Percentiles rank a stretch among this genome's conserved stretches.
phyloP scores from a whole-genome alignment of 92 coral and sea anemone genomes.

The Porites evermanni region DNA sequence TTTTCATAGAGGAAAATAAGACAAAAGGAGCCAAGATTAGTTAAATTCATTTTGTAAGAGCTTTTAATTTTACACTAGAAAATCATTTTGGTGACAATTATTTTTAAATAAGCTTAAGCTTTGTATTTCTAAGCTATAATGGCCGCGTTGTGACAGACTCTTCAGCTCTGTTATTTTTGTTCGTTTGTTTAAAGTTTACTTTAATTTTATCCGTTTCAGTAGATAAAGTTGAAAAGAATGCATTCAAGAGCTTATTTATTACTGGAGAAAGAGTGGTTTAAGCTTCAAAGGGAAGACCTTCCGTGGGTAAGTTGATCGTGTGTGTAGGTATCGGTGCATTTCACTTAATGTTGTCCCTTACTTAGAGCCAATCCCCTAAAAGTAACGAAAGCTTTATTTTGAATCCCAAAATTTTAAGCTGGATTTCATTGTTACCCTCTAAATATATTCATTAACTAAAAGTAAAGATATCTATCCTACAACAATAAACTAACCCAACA shows the following conservation, averaged over 20 bases:
- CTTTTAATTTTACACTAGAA: not conserved
- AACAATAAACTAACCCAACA: too few relatives aligned
- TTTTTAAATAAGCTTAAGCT: not conserved
- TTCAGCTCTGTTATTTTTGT: not conserved
- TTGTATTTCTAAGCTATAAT: not conserved
- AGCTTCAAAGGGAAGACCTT: slow-evolving; percentile 76
- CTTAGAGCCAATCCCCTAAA: too few relatives aligned
- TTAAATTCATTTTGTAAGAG: not conserved
- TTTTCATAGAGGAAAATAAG: not conserved
- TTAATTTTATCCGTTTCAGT: too few relatives aligned
- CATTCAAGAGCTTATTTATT: slow-evolving; percentile 94
- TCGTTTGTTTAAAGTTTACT: not conserved
- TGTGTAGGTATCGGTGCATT: too few relatives aligned
- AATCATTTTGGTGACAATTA: not conserved
- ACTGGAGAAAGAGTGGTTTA: slow-evolving; percentile 92
- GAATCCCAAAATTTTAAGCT: too few relatives aligned
- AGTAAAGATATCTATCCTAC: too few relatives aligned
- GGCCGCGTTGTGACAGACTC: too few relatives aligned
- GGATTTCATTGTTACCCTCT: too few relatives aligned
- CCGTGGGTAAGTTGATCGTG: slow-evolving; percentile 80
- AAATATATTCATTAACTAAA: too few relatives aligned
- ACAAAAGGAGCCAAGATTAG: not conserved
- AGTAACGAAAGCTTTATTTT: too few relatives aligned
- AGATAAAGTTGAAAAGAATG: slow-evolving; percentile 40
- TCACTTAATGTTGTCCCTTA: too few relatives aligned